Evolutionary conservation across 2,113 vertebrate genomes (phyloP).

Genomic region (Tenebrosternarchus preto): DNA sequence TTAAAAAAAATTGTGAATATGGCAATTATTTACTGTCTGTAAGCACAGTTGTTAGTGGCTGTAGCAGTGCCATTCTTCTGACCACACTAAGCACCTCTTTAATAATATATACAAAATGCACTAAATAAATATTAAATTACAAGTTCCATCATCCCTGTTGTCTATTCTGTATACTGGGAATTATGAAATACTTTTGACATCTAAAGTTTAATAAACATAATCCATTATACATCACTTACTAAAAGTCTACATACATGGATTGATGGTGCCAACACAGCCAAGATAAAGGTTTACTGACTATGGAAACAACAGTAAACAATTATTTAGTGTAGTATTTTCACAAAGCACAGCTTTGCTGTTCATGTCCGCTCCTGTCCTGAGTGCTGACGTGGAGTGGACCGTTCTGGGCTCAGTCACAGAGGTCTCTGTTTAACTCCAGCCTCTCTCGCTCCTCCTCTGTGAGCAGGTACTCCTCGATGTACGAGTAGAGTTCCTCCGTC

Average conservation of each 20-base stretch:
- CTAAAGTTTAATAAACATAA: not conserved
- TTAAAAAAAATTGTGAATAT: not conserved
- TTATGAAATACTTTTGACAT: slow-evolving; percentile 4
- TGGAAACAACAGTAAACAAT: not conserved
- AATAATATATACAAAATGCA: slow-evolving; percentile 48
- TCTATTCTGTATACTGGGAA: slow-evolving; percentile 27
- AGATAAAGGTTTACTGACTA: not conserved
- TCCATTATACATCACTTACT: not conserved
- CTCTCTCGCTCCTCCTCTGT: slow-evolving; percentile 76
- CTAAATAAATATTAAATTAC: slow-evolving; percentile 62
- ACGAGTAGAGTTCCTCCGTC: slow-evolving; percentile 86
- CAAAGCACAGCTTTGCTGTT: slow-evolving; percentile 30
- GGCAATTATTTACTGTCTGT: not conserved
- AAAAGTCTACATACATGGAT: not conserved
- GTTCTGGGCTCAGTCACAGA: slow-evolving; percentile 77
- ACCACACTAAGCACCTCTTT: not conserved
- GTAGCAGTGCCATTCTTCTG: slow-evolving; percentile 14
- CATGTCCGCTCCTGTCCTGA: not conserved
- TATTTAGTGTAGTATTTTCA: not conserved
- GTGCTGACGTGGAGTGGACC: slow-evolving; percentile 1
- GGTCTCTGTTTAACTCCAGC: slow-evolving; percentile 72
- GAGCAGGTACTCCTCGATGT: slow-evolving; percentile 87
- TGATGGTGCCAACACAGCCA: not conserved
- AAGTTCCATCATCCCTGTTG: slow-evolving; percentile 24
- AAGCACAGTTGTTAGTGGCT: not conserved